These are phyloP conservation scores for Drosophila nigricruria DNA, from an alignment of 2,888 invertebrate genomes.

Conservation along the genomic window DNA sequence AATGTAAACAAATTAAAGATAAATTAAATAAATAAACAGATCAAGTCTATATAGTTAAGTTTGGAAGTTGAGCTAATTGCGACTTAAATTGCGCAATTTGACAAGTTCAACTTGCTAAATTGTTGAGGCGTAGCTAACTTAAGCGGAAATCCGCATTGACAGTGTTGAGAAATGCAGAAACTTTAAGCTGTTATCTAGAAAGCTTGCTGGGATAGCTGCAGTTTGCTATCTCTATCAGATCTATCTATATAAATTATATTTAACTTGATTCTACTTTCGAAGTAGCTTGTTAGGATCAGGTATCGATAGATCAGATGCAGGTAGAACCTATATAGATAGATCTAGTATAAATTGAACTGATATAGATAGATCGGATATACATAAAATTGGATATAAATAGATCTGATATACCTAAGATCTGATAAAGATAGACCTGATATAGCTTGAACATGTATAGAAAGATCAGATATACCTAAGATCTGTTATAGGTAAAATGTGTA, in stretches of 20 bases:
- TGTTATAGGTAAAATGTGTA: not conserved
- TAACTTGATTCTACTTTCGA: not conserved
- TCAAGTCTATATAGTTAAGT: not conserved
- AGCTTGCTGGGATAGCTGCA: not conserved
- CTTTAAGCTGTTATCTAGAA: not conserved
- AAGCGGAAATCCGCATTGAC: not conserved
- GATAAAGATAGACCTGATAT: not conserved
- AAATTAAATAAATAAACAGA: not conserved
- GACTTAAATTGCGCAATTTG: not conserved
- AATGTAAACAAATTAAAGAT: slow-evolving; percentile 4
- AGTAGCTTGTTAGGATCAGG: not conserved
- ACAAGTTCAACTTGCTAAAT: not conserved
- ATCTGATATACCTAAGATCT: not conserved
- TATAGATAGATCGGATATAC: not conserved
- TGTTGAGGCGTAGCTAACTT: slow-evolving; percentile 1
- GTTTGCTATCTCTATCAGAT: not conserved
- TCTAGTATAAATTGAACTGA: not conserved
- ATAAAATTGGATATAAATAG: not conserved
- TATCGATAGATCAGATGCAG: not conserved
- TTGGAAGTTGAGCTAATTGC: not conserved
- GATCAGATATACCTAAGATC: not conserved
- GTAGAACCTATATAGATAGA: not conserved
- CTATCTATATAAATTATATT: not conserved
- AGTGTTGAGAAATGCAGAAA: not conserved
- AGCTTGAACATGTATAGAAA: not conserved